Conservation (phyloP, 2,888 invertebrate genomes). For the Odontothrips loti region DNA sequence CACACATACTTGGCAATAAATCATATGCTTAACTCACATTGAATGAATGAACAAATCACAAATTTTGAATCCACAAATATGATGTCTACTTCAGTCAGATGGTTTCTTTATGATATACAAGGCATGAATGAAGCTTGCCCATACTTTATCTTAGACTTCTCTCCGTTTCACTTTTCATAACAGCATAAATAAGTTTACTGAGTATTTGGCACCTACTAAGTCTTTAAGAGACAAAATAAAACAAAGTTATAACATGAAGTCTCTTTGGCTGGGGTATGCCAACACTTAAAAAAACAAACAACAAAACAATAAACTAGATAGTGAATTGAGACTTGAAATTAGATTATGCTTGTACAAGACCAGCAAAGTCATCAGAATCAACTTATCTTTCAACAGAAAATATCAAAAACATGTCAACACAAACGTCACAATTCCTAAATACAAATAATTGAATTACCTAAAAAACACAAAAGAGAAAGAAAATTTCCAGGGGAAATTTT, state of each 20-base stretch:
- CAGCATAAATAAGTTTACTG: constrained; percentile 14
- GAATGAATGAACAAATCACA: background rate
- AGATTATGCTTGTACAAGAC: background rate
- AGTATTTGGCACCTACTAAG: constrained; percentile 21
- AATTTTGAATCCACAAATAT: background rate
- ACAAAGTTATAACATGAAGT: constrained; percentile 9
- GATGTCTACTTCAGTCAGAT: background rate
- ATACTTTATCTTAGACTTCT: background rate
- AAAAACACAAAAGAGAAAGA: background rate
- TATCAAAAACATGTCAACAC: too few relatives aligned
- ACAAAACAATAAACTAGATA: constrained; percentile 5
- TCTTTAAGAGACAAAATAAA: constrained; percentile 18
- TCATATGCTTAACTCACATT: background rate
- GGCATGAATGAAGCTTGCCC: too few relatives aligned
- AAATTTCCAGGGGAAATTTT: background rate
- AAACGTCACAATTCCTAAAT: background rate
- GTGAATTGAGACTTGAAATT: background rate
- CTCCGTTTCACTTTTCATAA: background rate
- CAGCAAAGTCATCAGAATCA: too few relatives aligned
- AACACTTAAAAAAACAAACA: constrained; percentile 9
- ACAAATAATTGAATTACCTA: background rate
- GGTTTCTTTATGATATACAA: background rate
- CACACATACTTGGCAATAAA: too few relatives aligned
- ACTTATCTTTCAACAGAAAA: too few relatives aligned
- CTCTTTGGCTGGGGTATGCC: constrained; percentile 6